phyloP scores from a whole-genome alignment of 2,113 vertebrate species.

The Heliornis fulica region DNA sequence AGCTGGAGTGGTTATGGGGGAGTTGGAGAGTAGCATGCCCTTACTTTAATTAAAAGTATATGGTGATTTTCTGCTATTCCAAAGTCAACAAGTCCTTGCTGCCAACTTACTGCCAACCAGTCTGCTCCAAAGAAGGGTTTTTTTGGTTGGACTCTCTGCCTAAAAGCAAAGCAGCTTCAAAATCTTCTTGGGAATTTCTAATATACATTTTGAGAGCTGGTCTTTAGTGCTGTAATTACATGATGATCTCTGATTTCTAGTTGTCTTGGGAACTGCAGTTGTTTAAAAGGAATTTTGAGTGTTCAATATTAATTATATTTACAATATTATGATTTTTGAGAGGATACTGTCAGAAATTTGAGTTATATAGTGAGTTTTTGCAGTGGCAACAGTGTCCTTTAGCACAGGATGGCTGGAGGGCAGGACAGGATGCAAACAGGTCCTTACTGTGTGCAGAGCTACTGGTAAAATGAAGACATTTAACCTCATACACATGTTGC shows the following conservation, averaged over 20 bases:
- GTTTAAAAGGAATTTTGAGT: neutral
- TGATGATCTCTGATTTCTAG: neutral
- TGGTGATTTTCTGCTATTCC: neutral
- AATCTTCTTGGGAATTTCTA: neutral
- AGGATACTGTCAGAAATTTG: neutral
- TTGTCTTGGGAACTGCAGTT: neutral
- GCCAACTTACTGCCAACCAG: neutral
- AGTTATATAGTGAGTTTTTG: neutral
- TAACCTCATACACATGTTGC: neutral
- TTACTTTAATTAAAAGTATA: slow-evolving; percentile 14
- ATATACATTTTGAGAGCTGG: neutral
- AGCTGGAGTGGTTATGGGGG: neutral
- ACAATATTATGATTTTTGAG: neutral
- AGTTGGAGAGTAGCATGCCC: neutral
- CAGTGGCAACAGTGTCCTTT: too few relatives aligned
- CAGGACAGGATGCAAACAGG: neutral
- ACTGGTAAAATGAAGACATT: neutral
- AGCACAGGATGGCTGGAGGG: neutral
- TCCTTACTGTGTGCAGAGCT: neutral
- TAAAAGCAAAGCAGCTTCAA: neutral
- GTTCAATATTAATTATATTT: neutral
- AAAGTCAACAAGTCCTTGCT: neutral
- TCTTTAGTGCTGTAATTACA: neutral
- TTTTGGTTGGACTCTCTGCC: neutral
- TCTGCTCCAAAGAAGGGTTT: neutral